phyloP scores from a whole-genome alignment of 2,113 vertebrate genomes.

The Crotalus horridus region DNA sequence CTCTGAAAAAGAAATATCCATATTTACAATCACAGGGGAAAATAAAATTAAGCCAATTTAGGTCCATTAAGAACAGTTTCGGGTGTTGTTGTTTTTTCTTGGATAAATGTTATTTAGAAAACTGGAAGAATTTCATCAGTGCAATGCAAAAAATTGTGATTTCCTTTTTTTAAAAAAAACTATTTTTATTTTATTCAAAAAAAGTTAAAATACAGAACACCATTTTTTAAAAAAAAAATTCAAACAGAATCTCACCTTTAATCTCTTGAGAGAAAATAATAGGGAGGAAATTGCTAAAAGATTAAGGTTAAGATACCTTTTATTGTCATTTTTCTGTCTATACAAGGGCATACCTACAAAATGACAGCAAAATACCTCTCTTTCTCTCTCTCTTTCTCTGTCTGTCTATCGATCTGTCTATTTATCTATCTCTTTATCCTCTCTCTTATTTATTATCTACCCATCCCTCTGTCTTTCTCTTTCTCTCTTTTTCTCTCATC shows the following conservation, averaged over 20 bases:
- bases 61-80: neutral
- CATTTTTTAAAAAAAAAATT: neutral
- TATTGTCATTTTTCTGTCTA: neutral
- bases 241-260: neutral
- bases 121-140: neutral
- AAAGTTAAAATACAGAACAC: neutral
- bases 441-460: too few species aligned
- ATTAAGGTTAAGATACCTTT: neutral
- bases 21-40: neutral
- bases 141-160: neutral
- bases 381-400: too few species aligned
- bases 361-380: neutral
- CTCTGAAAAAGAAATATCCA: too few species aligned
- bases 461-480: too few species aligned
- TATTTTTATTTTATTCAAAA: neutral
- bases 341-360: neutral
- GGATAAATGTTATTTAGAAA: neutral
- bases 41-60: neutral
- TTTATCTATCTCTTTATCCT: too few species aligned
- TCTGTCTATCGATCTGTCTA: too few species aligned
- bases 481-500: too few species aligned
- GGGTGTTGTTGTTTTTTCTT: neutral
- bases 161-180: neutral
- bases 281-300: neutral
- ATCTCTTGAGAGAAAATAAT: neutral